Evolutionary conservation across 2,797 vertebrate species (phyloP).

Genomic region (Orestias chungarensis): DNA sequence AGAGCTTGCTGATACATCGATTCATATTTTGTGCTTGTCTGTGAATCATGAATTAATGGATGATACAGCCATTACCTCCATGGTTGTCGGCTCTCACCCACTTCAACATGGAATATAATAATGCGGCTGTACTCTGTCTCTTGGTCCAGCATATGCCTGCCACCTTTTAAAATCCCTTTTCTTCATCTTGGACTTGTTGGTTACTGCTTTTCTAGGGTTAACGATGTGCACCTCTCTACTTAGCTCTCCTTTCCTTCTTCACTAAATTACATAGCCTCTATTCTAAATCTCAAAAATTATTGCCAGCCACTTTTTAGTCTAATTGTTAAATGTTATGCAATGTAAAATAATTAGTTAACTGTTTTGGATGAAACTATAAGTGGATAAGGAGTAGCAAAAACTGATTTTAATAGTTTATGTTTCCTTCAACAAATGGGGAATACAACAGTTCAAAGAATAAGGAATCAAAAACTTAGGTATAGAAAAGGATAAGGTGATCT

Average conservation of each 20-base stretch:
- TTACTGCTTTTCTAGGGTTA: background rate
- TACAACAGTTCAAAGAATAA: background rate
- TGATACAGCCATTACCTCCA: constrained; percentile 74
- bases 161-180: constrained; percentile 18
- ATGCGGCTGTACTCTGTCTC: constrained; percentile 6
- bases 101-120: constrained; percentile 57
- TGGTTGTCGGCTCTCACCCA: constrained; percentile 61
- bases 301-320: background rate
- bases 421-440: background rate
- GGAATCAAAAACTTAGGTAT: too few relatives aligned
- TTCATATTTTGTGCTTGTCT: constrained; percentile 72
- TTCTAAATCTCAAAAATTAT: constrained; percentile 9
- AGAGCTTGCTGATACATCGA: constrained; percentile 67
- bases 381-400: background rate
- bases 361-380: background rate
- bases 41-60: constrained; percentile 79
- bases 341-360: background rate
- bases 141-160: constrained; percentile 8
- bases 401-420: background rate
- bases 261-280: background rate
- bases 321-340: background rate
- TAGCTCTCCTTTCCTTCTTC: constrained; percentile 2
- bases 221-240: constrained; percentile 1
- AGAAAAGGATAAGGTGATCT: background rate
- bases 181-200: background rate